Conservation (phyloP, 1,140 invertebrate species). For the Drosophila cardini region DNA sequence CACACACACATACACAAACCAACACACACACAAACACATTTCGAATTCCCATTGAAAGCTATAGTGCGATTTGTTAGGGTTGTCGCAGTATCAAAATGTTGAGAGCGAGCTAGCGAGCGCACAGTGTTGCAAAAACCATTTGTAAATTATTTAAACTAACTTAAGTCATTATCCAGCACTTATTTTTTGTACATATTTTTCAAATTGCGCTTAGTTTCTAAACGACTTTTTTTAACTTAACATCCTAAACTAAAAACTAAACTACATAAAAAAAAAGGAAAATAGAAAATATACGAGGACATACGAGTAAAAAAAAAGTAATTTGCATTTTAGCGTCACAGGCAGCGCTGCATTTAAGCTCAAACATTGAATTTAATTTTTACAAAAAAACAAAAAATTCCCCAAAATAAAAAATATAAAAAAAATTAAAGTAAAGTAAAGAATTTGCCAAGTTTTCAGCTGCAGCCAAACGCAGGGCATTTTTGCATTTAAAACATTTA, state of each 20-base stretch:
- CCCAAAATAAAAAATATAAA: slow-evolving; percentile 31
- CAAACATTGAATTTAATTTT: slow-evolving; percentile 81
- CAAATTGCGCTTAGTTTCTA: slow-evolving; percentile 69
- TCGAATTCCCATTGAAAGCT: slow-evolving; percentile 57
- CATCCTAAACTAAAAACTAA: slow-evolving; percentile 45
- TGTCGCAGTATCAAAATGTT: slow-evolving; percentile 61
- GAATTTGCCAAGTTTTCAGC: slow-evolving; percentile 67
- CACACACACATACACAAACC: slow-evolving; percentile 36
- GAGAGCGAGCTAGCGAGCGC: slow-evolving; percentile 23
- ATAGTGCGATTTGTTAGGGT: slow-evolving; percentile 51
- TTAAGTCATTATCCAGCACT: slow-evolving; percentile 72
- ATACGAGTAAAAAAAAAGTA: slow-evolving; percentile 37
- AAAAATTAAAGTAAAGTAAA: slow-evolving; percentile 32
- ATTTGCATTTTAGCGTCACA: slow-evolving; percentile 73
- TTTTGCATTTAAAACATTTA: slow-evolving; percentile 67
- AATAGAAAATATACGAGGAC: slow-evolving; percentile 34
- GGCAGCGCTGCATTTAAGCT: slow-evolving; percentile 78
- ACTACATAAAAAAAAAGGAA: slow-evolving; percentile 38
- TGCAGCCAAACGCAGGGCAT: slow-evolving; percentile 60
- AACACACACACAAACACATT: slow-evolving; percentile 29
- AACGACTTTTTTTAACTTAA: slow-evolving; percentile 53
- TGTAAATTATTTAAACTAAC: slow-evolving; percentile 79
- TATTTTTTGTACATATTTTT: slow-evolving; percentile 77
- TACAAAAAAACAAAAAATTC: slow-evolving; percentile 64
- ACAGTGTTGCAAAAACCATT: slow-evolving; percentile 69